phyloP scores from a whole-genome alignment of 2,888 invertebrate genomes.

The Heteromyza rotundicornis region DNA sequence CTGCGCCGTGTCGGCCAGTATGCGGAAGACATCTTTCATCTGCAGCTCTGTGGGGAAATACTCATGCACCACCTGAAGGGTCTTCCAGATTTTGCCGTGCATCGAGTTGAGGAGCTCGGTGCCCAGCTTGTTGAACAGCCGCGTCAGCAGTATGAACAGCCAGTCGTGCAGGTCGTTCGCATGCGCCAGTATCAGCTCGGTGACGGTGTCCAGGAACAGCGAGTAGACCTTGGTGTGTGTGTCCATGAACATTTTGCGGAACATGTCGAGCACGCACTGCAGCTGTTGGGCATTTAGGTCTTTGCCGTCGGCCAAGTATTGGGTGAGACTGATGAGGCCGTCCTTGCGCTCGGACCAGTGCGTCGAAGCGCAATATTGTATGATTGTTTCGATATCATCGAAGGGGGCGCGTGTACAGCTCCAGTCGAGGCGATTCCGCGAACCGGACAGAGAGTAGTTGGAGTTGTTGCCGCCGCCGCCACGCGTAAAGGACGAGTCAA shows the following conservation, averaged over 20 bases:
- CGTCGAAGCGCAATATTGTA: constrained; percentile 84
- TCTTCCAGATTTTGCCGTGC: constrained; percentile 87
- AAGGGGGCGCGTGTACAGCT: constrained; percentile 67
- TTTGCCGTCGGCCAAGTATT: constrained; percentile 69
- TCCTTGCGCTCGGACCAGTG: constrained; percentile 97
- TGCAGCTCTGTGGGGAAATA: constrained; percentile 73
- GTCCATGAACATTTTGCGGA: constrained; percentile 97
- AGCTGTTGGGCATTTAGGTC: constrained; percentile 68
- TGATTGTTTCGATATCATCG: constrained; percentile 84
- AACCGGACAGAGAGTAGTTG: constrained; percentile 85
- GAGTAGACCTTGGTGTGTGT: constrained; percentile 94
- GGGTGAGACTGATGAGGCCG: constrained; percentile 82
- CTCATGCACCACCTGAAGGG: constrained; percentile 74
- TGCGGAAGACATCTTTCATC: constrained; percentile 72
- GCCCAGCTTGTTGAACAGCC: constrained; percentile 86
- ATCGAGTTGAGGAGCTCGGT: constrained; percentile 91
- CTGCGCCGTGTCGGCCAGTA: constrained; percentile 90
- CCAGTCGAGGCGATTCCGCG: constrained; percentile 76
- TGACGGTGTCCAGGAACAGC: constrained; percentile 89
- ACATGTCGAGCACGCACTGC: constrained; percentile 87
- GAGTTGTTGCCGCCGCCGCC: constrained; percentile 79
- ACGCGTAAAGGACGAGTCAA: constrained; percentile 76
- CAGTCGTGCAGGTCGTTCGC: constrained; percentile 89
- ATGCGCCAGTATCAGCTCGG: constrained; percentile 86
- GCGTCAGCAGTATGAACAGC: constrained; percentile 88